Evolutionary conservation across 2,797 vertebrate species (phyloP).

Genomic region (Anguilla megastoma): DNA sequence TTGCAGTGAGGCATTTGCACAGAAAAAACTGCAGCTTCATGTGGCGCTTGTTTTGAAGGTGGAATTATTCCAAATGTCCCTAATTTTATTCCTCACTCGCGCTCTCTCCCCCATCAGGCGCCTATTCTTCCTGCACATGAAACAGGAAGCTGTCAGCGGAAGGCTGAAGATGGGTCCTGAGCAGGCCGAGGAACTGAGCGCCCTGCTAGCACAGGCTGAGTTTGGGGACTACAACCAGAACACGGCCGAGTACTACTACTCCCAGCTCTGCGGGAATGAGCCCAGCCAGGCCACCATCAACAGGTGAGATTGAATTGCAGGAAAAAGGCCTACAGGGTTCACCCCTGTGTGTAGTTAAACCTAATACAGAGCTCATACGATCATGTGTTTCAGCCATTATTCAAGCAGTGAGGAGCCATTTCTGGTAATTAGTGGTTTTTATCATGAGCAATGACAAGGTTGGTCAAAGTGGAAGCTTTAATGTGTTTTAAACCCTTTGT

Average conservation of each 20-base stretch:
- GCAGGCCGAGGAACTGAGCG: slow-evolving; percentile 88
- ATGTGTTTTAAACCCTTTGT: neutral
- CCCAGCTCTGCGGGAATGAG: slow-evolving; percentile 85
- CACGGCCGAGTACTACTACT: slow-evolving; percentile 92
- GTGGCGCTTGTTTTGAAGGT: neutral
- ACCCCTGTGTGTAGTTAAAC: neutral
- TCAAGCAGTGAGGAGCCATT: neutral
- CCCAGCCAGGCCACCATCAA: slow-evolving; percentile 75
- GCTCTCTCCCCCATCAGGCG: slow-evolving; percentile 70
- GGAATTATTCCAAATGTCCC: neutral
- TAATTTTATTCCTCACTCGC: neutral
- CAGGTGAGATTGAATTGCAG: slow-evolving; percentile 72
- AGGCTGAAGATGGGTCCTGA: slow-evolving; percentile 89
- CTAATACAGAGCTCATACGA: neutral
- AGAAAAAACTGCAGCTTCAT: neutral
- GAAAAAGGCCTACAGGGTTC: neutral
- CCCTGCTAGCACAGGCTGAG: slow-evolving; percentile 90
- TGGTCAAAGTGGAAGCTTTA: neutral
- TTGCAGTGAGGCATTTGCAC: neutral
- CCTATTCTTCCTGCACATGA: slow-evolving; percentile 93
- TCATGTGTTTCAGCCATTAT: neutral
- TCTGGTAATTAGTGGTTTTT: neutral
- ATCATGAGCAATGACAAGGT: neutral
- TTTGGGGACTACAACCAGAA: slow-evolving; percentile 98
- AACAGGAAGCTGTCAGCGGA: slow-evolving; percentile 89